Percentiles rank a stretch among this genome's conserved stretches.
phyloP scores from a whole-genome alignment of 2,888 invertebrate genomes.

The Clistopyga incitator region DNA sequence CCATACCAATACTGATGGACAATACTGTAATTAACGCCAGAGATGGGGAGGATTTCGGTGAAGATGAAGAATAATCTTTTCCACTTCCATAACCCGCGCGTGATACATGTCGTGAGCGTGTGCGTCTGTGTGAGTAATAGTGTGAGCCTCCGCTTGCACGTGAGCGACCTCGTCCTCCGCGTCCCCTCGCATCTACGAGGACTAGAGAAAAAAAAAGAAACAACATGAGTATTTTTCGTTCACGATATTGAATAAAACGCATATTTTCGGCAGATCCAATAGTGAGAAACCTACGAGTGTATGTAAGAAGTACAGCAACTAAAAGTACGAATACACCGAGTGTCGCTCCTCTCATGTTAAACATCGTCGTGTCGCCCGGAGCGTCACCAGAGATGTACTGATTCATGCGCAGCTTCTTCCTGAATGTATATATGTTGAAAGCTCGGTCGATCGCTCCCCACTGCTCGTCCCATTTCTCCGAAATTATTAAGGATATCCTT shows the following conservation, averaged over 20 bases:
- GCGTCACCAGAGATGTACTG: too few species aligned
- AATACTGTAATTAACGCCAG: not conserved
- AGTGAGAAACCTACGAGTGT: too few species aligned
- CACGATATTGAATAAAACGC: not conserved
- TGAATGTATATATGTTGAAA: too few species aligned
- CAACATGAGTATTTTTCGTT: not conserved
- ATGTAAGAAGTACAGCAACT: too few species aligned
- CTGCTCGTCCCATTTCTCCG: too few species aligned
- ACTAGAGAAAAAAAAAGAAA: conserved; percentile 3
- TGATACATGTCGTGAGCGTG: not conserved
- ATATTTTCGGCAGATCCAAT: too few species aligned
- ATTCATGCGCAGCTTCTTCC: too few species aligned
- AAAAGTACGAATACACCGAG: too few species aligned
- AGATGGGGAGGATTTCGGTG: not conserved
- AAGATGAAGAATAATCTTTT: not conserved
- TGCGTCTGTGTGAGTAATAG: not conserved
- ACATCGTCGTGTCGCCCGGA: too few species aligned
- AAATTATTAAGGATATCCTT: too few species aligned
- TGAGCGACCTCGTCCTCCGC: not conserved
- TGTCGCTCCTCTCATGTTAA: too few species aligned
- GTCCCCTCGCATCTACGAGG: not conserved
- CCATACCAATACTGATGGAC: conserved; percentile 3
- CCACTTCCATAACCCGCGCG: not conserved
- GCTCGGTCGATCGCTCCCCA: too few species aligned
- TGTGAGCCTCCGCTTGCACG: not conserved